Evolutionary conservation across 2,888 invertebrate genomes (phyloP).

Genomic region (Lottia scabra): DNA sequence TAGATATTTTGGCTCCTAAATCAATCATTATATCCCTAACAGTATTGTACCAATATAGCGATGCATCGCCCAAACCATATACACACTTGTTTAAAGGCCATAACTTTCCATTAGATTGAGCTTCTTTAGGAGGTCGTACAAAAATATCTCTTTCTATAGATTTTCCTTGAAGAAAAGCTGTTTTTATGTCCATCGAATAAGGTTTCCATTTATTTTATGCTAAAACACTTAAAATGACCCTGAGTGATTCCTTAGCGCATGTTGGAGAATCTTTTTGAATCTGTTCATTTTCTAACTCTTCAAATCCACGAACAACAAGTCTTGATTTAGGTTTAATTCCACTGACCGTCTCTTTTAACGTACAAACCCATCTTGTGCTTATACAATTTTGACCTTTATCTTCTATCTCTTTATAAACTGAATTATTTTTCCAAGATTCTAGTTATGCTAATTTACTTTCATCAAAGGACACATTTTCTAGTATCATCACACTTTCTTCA

Average conservation of each 20-base stretch:
- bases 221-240: constrained; percentile 2
- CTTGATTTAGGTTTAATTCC: constrained; percentile 8
- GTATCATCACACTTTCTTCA: constrained; percentile 2
- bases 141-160: background rate
- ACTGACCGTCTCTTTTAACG: constrained; percentile 5
- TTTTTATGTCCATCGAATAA: constrained; percentile 6
- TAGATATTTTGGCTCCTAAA: background rate
- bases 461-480: background rate
- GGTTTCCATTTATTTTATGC: constrained; percentile 11
- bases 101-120: background rate
- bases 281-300: constrained; percentile 7
- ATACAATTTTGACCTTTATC: constrained; percentile 14
- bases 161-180: constrained; percentile 14
- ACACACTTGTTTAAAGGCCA: constrained; percentile 16
- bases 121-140: constrained; percentile 7
- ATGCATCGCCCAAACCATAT: constrained; percentile 22
- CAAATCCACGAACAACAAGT: constrained; percentile 18
- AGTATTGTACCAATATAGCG: constrained; percentile 11
- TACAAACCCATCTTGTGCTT: constrained; percentile 15
- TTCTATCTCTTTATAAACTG: background rate
- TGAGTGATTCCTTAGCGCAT: constrained; percentile 13
- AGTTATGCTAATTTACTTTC: background rate
- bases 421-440: constrained; percentile 5
- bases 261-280: constrained; percentile 16
- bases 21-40: constrained; percentile 3